Evolutionary conservation across 2,113 vertebrate genomes (phyloP).

Genomic region (Phycodurus eques): DNA sequence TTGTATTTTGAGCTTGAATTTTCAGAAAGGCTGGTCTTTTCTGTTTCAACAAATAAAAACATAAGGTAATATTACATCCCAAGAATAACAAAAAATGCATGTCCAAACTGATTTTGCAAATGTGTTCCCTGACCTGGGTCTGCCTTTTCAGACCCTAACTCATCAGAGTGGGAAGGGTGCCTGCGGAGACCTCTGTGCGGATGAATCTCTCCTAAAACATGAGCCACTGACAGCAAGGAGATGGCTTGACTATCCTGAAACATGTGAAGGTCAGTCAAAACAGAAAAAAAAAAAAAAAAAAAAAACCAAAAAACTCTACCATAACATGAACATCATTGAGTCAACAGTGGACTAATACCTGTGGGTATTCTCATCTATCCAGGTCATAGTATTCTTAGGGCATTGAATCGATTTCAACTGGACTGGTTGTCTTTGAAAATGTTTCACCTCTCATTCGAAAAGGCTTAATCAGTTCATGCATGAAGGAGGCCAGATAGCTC

Average conservation of each 20-base stretch:
- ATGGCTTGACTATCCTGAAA: constrained; percentile 85
- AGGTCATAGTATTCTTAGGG: no score
- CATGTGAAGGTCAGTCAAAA: neutral
- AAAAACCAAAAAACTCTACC: no score
- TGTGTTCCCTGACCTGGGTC: constrained; percentile 68
- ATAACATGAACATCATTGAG: no score
- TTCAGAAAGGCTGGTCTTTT: constrained; percentile 57
- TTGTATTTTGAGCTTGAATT: constrained; percentile 54
- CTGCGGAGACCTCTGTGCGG: constrained; percentile 64
- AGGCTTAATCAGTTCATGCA: no score
- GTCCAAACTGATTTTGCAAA: neutral
- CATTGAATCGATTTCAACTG: no score
- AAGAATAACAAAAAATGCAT: neutral
- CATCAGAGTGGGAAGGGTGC: constrained; percentile 69
- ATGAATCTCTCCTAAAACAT: constrained; percentile 66
- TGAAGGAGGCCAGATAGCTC: no score
- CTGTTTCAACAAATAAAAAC: constrained; percentile 47
- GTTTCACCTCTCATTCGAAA: no score
- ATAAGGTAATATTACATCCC: neutral
- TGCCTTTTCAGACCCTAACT: constrained; percentile 55
- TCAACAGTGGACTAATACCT: no score
- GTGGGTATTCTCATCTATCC: no score
- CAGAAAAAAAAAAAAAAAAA: neutral
- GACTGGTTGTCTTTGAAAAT: no score
- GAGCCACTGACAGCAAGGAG: constrained; percentile 79